Base-by-base conservation (phyloP, 2,113 vertebrate genomes). In the Poeciliopsis occidentalis region DNA sequence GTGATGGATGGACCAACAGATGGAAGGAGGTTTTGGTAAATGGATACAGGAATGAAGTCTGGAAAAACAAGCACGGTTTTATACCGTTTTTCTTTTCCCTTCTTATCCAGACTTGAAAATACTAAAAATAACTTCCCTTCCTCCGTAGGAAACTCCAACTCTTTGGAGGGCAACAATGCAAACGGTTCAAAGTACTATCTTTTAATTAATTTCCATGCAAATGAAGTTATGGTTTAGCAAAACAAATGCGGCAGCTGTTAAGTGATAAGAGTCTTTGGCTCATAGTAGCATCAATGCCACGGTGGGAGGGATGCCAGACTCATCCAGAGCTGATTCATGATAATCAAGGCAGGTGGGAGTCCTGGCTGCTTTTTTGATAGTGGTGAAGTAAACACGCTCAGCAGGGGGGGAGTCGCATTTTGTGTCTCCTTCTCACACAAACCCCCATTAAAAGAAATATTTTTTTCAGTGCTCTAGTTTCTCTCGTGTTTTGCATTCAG, bases 261-360 rank as follows among this genome's bases (percentile, higher is more conserved):
- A 78, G 80, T 77, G 84, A 85, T 86, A 79, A 86, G 87, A 51
- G 44, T 85, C 76, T 85, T 73, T 82, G 79, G 83, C 85, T 79
- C 73, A 26, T 0, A 66, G 79, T 0, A 19, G 82, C 73, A 63
- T 82, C 76, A 81, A 71, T 64, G 75, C 71, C 80, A 8, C 84
- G 47, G 0, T 30, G 0, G 30, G 11, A n/a, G 67, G 54, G 67
- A 30, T 24, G 60, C 60, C 60, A 73, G 66, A 68, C 73, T 69
- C 80, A 83, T 80, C 73, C 65, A 4, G 65, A 78, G 81, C 79
- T 69, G 73, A 86, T 84, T 84, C 78, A 85, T 88, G 87, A 85
- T 88, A 89, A 92, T 86, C 79, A 76, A 75, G 77, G 83, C 82
- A 83, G 89, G 86, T 85, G 87, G 80, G 87, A 84, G 71, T 79